phyloP scores from a whole-genome alignment of 2,113 vertebrate genomes.

The Gavialis gangeticus region DNA sequence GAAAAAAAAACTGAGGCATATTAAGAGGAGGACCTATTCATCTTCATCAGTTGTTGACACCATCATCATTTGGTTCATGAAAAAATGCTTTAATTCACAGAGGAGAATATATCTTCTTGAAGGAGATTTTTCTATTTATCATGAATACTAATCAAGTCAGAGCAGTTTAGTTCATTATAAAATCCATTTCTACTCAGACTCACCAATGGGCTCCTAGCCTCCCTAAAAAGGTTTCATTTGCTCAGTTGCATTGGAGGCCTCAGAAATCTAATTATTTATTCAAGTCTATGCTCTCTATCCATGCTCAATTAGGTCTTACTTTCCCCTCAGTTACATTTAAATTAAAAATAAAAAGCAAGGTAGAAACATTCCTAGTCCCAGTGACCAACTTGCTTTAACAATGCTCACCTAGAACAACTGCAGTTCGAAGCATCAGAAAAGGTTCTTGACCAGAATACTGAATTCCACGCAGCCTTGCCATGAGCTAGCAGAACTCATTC shows the following conservation, averaged over 20 bases:
- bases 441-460: not conserved
- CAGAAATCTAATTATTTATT: conserved; percentile 77
- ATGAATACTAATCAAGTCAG: conserved; percentile 81
- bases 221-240: conserved; percentile 69
- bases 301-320: conserved; percentile 66
- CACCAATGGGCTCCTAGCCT: conserved; percentile 67
- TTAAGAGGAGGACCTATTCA: conserved; percentile 74
- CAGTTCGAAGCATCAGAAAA: not conserved
- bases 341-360: conserved; percentile 71
- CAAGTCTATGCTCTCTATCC: conserved; percentile 62
- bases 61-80: conserved; percentile 73
- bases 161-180: conserved; percentile 72
- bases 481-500: not conserved
- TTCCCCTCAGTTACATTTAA: conserved; percentile 55
- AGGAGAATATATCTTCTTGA: conserved; percentile 69
- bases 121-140: conserved; percentile 64
- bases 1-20: conserved; percentile 19
- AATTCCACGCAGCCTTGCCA: not conserved
- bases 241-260: conserved; percentile 52
- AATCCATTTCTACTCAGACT: conserved; percentile 73
- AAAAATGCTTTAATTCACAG: conserved; percentile 79
- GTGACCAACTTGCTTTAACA: conserved; percentile 30
- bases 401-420: not conserved
- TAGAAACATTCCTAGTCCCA: conserved; percentile 52
- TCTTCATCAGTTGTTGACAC: conserved; percentile 84